A percentile compares a stretch with the other conserved stretches of the same genome.
Evolutionary conservation across 1,140 invertebrate species (phyloP).

Genomic region (Drosophila leontia): DNA sequence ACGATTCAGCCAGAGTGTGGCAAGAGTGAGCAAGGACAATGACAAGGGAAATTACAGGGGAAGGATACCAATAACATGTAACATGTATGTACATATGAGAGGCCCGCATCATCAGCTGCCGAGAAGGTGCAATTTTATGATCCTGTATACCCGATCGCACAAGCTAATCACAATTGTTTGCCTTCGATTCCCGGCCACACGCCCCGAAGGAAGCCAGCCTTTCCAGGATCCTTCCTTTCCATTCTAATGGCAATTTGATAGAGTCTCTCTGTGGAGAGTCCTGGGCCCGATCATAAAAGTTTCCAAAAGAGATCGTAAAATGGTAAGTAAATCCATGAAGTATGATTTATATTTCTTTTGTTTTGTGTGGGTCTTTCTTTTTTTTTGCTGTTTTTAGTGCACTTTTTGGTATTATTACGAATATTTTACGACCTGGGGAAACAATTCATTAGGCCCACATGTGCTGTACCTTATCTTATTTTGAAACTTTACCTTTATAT

Average conservation of each 20-base stretch:
- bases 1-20: constrained; percentile 35
- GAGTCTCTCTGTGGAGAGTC: constrained; percentile 24
- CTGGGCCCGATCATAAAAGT: constrained; percentile 31
- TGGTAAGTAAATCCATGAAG: constrained; percentile 29
- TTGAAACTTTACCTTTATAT: constrained; percentile 7
- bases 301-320: constrained; percentile 32
- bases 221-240: constrained; percentile 9
- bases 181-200: constrained; percentile 25
- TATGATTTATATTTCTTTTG: constrained; percentile 11
- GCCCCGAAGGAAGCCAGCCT: constrained; percentile 20
- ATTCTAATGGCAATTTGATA: constrained; percentile 52
- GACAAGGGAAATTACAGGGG: constrained; percentile 16
- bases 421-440: constrained; percentile 31
- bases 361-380: neutral
- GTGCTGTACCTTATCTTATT: constrained; percentile 9
- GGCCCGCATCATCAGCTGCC: constrained; percentile 47
- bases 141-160: constrained; percentile 24
- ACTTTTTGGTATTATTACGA: constrained; percentile 12
- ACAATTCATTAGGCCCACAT: constrained; percentile 39
- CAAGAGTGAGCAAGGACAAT: constrained; percentile 43
- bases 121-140: constrained; percentile 50
- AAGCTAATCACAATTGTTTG: constrained; percentile 40
- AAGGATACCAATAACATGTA: neutral
- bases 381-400: constrained; percentile 11
- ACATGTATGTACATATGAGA: neutral